Evolutionary conservation across 2,888 invertebrate species (phyloP).

Genomic region (Uloborus plumipes): DNA sequence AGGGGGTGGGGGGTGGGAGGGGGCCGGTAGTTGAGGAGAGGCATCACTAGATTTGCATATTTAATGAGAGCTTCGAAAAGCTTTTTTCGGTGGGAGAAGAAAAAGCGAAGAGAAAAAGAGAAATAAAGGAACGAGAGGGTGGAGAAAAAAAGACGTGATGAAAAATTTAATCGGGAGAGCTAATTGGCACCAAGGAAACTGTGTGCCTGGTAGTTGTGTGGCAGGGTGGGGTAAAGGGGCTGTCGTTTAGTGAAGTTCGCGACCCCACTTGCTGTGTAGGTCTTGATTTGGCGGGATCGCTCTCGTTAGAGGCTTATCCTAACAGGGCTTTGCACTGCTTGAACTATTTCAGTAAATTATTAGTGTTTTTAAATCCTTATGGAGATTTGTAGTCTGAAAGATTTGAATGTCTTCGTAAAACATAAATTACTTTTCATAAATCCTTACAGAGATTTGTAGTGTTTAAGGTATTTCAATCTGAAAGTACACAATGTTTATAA

Average conservation of each 20-base stretch:
- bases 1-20: too few species aligned
- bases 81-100: slow-evolving; percentile 13
- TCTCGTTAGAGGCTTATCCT: too few species aligned
- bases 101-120: slow-evolving; percentile 16
- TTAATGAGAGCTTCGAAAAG: slow-evolving; percentile 57
- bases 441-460: too few species aligned
- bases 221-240: slow-evolving; percentile 20
- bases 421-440: too few species aligned
- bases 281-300: background rate
- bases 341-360: too few species aligned
- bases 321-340: too few species aligned
- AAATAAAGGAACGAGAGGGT: slow-evolving; percentile 20
- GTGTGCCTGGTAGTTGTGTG: slow-evolving; percentile 5
- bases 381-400: too few species aligned
- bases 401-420: too few species aligned
- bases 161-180: slow-evolving; percentile 58
- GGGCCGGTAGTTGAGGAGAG: slow-evolving; percentile 26
- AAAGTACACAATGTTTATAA: too few species aligned
- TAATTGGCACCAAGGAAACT: slow-evolving; percentile 56
- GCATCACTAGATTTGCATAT: slow-evolving; percentile 63
- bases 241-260: slow-evolving; percentile 20
- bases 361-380: too few species aligned
- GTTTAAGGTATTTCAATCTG: too few species aligned
- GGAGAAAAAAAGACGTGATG: slow-evolving; percentile 44
- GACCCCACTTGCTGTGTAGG: background rate